Base-by-base conservation (phyloP, 1,140 invertebrate species). In the Microplitis mediator region DNA sequence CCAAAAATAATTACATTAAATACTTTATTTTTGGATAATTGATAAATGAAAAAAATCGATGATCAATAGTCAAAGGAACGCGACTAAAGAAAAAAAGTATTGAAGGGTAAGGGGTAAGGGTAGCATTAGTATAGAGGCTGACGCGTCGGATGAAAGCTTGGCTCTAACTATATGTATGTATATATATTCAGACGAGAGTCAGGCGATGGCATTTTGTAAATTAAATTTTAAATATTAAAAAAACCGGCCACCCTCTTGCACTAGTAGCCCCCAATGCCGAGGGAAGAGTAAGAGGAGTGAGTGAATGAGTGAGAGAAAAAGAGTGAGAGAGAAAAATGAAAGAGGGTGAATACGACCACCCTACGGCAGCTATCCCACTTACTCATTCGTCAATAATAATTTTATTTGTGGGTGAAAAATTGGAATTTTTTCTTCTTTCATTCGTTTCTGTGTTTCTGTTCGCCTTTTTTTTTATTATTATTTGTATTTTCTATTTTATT, bases 211-310 rank as follows among this genome's bases (percentile, higher is more conserved):
- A 83, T 84, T 84, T 84, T 84, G 82, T 84, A 84, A 84, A 84
- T 84, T 83, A 84, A 84, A 84, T 84, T 84, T 84, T 84, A 84
- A 84, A 84, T 84, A 84, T 84, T 84, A 84, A 84, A 84, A 84
- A 84, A 84, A 84, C 76, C 35, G 62, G 73, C 71, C 32, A 54
- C 64, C 31, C 56, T 39, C 67, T 35, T 50, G 67, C 31, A 63
- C 66, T 16, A 35, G 58, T 65, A 34, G 68, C 31, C 16, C 60
- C 50, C n/a, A 45, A 14, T n/a, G 45, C 11, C 32, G 16, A 35
- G 13, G 32, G 62, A 62, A n/a, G n/a, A 45, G 23, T 34, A 36
- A 36, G 72, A 54, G 3, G 31, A 51, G 54, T 5, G 14, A 39
- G 14, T 65, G n/a, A 61, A 39, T 35, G 31, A 51, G n/a, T n/a